A percentile compares a stretch with the other conserved stretches of the same genome.
Evolutionary conservation across 2,888 invertebrate species (phyloP).

Genomic region (Hetaerina titia): DNA sequence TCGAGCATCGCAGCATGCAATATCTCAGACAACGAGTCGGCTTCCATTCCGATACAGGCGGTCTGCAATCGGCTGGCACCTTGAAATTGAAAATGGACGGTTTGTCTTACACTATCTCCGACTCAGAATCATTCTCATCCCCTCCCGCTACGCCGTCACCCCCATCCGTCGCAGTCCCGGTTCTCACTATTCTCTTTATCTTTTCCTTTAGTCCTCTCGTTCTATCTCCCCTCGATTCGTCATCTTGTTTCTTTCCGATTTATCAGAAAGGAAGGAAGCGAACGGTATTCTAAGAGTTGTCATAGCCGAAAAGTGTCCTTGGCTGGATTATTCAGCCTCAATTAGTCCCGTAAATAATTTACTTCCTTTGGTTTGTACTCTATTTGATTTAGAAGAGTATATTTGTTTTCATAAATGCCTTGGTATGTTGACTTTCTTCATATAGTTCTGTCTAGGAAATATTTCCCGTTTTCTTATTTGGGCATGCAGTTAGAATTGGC

Average conservation of each 20-base stretch:
- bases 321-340: no score
- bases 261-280: neutral
- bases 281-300: no score
- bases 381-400: no score
- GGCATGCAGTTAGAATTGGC: no score
- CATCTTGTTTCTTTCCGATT: neutral
- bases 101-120: constrained; percentile 31
- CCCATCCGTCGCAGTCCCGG: neutral
- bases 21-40: constrained; percentile 16
- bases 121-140: neutral
- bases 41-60: neutral
- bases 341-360: no score
- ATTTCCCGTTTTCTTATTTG: no score
- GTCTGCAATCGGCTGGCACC: neutral
- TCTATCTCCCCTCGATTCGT: neutral
- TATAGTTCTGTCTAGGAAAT: no score
- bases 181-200: neutral
- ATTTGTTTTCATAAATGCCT: no score
- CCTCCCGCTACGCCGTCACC: neutral
- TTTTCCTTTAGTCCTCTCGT: neutral
- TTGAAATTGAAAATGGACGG: constrained; percentile 57
- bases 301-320: no score
- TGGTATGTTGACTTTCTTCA: no score
- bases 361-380: no score
- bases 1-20: neutral